Conservation (phyloP, 53 echinoderm and acorn worm genomes). For the Holothuria scabra region DNA sequence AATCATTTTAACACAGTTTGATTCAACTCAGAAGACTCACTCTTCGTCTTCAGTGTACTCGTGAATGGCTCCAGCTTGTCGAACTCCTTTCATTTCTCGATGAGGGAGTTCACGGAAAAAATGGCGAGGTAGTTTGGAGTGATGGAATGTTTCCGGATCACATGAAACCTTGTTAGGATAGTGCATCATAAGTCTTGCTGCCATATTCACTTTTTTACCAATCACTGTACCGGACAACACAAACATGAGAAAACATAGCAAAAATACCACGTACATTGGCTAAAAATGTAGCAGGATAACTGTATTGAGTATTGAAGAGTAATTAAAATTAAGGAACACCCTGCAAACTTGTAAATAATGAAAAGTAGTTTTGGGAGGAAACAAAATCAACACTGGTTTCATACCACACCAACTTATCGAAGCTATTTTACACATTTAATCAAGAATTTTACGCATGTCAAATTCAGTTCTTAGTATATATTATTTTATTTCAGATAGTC, state of each 20-base stretch:
- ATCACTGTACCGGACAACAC: conserved; percentile 65
- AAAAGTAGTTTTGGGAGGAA: no score
- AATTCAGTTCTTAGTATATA: no score
- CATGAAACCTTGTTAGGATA: conserved; percentile 95
- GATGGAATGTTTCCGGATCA: conserved; percentile 94
- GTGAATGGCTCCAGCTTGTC: conserved; percentile 86
- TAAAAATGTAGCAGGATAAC: no score
- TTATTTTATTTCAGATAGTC: no score
- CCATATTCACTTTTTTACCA: conserved; percentile 99
- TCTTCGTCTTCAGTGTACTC: conserved; percentile 90
- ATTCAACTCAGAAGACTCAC: conserved; percentile 54
- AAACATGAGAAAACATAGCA: background rate
- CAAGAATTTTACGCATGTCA: no score
- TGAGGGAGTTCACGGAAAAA: conserved; percentile 94
- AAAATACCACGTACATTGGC: background rate
- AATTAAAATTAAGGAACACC: no score
- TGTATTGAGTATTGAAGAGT: no score
- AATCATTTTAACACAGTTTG: background rate
- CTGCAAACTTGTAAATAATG: no score
- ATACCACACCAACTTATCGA: no score
- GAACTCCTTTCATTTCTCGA: conserved; percentile 95
- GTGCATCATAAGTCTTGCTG: conserved; percentile 99
- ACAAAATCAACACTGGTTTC: no score
- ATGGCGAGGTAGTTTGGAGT: conserved; percentile 84
- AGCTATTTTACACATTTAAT: no score